A percentile compares a stretch with the other conserved stretches of the same genome.
Conservation (phyloP, 2,113 vertebrate species). For the Neofelis nebulosa region DNA sequence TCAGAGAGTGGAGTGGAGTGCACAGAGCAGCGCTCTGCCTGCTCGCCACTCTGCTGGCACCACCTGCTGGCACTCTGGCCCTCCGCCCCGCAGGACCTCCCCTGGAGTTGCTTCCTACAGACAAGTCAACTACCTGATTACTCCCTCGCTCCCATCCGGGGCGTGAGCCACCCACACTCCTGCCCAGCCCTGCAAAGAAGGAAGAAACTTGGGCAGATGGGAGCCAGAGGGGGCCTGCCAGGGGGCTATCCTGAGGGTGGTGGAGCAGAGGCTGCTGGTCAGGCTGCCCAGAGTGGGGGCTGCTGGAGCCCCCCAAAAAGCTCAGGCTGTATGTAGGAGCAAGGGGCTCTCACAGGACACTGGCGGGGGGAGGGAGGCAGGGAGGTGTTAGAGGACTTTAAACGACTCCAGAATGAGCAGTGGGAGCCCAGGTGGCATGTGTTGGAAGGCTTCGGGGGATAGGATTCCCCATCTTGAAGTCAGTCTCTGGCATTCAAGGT, state of each 20-base stretch:
- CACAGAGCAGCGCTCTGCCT: neutral
- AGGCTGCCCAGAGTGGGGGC: neutral
- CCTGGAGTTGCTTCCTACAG: neutral
- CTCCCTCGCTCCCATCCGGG: neutral
- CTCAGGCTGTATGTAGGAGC: neutral
- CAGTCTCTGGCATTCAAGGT: neutral
- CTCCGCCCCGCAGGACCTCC: too few species aligned
- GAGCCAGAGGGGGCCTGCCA: neutral
- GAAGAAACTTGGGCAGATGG: neutral
- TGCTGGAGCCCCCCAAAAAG: neutral
- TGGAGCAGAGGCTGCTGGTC: neutral
- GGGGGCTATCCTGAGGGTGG: neutral
- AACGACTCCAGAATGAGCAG: neutral
- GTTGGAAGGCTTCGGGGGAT: neutral
- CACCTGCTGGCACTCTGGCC: neutral
- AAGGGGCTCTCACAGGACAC: neutral
- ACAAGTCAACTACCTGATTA: neutral
- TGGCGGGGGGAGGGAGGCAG: neutral
- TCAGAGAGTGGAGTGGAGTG: fast-evolving
- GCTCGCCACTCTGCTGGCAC: neutral
- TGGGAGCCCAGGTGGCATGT: neutral
- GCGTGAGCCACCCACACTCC: neutral
- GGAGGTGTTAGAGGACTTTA: neutral
- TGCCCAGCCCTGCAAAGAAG: neutral
- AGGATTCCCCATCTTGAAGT: neutral